Conservation (phyloP, 2,113 vertebrate species). For the Gobius niger region DNA sequence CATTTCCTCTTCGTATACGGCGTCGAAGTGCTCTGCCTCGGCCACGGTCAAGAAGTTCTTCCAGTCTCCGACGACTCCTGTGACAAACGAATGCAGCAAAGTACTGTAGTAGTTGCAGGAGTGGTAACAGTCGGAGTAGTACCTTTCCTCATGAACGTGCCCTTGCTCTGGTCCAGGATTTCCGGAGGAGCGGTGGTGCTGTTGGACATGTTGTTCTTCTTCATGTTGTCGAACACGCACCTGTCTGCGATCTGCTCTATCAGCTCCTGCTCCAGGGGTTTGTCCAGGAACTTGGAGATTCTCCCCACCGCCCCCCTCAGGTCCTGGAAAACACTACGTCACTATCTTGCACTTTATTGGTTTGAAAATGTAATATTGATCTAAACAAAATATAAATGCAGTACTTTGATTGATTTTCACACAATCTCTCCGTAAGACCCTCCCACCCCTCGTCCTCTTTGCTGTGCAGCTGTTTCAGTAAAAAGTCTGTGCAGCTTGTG, state of each 20-base stretch:
- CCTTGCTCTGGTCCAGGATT: constrained; percentile 68
- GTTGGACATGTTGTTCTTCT: constrained; percentile 77
- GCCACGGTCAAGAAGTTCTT: not conserved
- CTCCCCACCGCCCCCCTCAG: not conserved
- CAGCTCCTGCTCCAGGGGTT: constrained; percentile 52
- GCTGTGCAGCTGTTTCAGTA: too few relatives aligned
- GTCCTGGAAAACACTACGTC: not conserved
- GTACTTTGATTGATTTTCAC: too few relatives aligned
- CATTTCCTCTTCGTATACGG: not conserved
- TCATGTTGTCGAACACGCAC: constrained; percentile 74
- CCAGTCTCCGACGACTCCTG: constrained; percentile 74
- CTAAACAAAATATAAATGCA: too few relatives aligned
- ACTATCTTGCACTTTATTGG: too few relatives aligned
- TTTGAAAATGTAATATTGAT: too few relatives aligned
- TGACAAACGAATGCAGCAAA: constrained; percentile 19
- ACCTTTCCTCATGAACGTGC: constrained; percentile 76
- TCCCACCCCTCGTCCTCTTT: too few relatives aligned
- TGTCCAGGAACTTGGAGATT: constrained; percentile 40
- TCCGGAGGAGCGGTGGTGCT: constrained; percentile 58
- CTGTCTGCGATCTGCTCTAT: constrained; percentile 57
- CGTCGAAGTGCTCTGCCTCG: not conserved
- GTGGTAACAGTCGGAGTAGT: not conserved
- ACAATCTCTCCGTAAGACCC: too few relatives aligned
- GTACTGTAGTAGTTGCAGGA: not conserved
- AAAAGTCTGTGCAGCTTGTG: too few relatives aligned